phyloP scores from a whole-genome alignment of 1,140 invertebrate genomes.

The Megalopta genalis region DNA sequence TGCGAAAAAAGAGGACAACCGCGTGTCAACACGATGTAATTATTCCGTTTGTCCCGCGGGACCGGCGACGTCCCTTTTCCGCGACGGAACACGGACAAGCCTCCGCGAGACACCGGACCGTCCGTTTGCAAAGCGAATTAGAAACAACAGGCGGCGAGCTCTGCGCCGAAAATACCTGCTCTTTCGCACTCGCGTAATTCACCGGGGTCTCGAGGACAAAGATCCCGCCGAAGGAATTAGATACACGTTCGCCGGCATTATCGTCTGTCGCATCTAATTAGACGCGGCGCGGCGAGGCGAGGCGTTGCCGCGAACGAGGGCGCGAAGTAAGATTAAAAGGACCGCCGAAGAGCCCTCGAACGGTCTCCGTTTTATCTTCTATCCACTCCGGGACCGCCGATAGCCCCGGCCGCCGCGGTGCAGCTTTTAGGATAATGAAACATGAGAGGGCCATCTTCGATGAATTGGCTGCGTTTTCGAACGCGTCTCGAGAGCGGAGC shows the following conservation, averaged over 20 bases:
- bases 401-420: background rate
- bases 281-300: too few relatives aligned
- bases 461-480: constrained; percentile 13
- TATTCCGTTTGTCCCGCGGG: constrained; percentile 20
- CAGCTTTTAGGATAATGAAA: constrained; percentile 45
- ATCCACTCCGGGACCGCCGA: too few relatives aligned
- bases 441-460: constrained; percentile 18
- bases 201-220: too few relatives aligned
- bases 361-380: constrained; percentile 7
- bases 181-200: background rate
- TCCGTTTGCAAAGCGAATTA: background rate
- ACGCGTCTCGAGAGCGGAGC: background rate
- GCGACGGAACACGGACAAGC: too few relatives aligned
- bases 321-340: constrained; percentile 18
- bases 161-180: background rate
- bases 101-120: too few relatives aligned
- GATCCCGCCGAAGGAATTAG: background rate
- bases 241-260: background rate
- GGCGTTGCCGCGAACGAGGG: background rate
- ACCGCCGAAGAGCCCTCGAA: background rate
- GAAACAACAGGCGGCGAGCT: background rate
- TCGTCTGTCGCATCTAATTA: too few relatives aligned
- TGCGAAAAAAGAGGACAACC: background rate
- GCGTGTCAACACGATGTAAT: constrained; percentile 17
- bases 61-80: background rate